Evolutionary conservation across 2,113 vertebrate species (phyloP).

Genomic region (Sphaerodactylus townsendi): DNA sequence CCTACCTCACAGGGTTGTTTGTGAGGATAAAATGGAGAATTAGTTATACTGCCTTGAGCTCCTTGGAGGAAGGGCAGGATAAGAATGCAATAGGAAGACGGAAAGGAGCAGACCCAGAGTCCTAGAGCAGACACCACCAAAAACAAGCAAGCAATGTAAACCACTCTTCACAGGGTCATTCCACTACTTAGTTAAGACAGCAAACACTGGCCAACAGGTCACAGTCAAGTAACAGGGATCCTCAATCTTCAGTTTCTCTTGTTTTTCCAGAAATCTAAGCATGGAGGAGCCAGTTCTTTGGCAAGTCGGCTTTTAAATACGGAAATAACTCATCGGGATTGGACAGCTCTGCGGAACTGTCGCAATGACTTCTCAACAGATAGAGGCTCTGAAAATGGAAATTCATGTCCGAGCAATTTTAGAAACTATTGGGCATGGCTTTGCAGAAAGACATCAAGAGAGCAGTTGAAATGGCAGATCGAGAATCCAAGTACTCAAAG

Average conservation of each 20-base stretch:
- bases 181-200: neutral
- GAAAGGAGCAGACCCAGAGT: neutral
- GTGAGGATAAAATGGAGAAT: no score
- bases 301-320: neutral
- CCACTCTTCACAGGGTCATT: slow-evolving; percentile 9
- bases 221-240: neutral
- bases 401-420: neutral
- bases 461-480: slow-evolving; percentile 38
- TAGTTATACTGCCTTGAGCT: no score
- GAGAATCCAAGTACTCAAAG: slow-evolving; percentile 54
- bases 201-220: slow-evolving; percentile 7
- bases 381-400: neutral
- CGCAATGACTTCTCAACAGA: neutral
- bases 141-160: slow-evolving; percentile 16
- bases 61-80: neutral
- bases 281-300: neutral
- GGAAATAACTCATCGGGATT: neutral
- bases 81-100: neutral
- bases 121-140: neutral
- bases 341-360: neutral
- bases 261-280: neutral
- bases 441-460: slow-evolving; percentile 26
- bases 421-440: neutral
- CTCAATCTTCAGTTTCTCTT: neutral
- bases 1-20: no score